A percentile compares a stretch with the other conserved stretches of the same genome.
These are phyloP conservation scores for Odontophorus gujanensis DNA, from an alignment of 2,113 vertebrate genomes.

Conservation along the genomic window DNA sequence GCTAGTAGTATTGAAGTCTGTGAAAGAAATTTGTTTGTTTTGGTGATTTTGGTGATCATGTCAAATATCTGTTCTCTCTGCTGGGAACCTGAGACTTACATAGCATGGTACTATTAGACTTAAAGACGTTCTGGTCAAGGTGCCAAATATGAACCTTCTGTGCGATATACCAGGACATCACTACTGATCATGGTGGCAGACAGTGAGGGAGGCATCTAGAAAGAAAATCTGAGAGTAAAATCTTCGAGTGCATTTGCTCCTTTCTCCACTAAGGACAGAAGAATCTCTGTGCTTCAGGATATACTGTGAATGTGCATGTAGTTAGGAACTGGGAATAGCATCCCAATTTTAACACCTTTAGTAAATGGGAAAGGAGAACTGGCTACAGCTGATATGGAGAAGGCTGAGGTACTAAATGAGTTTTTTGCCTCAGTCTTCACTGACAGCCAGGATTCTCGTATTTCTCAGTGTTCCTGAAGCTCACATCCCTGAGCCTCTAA, in stretches of 20 bases:
- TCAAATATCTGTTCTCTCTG: not conserved
- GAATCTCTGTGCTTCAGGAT: not conserved
- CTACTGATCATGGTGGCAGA: not conserved
- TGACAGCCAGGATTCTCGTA: too few species aligned
- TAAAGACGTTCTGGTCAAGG: not conserved
- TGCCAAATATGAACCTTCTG: not conserved
- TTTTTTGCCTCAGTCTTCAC: too few species aligned
- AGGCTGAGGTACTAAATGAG: too few species aligned
- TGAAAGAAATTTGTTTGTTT: not conserved
- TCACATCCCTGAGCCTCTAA: too few species aligned
- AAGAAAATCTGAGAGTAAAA: not conserved
- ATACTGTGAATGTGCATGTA: too few species aligned
- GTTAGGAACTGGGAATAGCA: too few species aligned
- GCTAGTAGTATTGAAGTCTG: not conserved
- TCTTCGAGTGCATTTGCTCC: not conserved
- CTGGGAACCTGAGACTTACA: not conserved
- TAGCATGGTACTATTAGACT: not conserved
- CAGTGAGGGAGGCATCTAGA: not conserved
- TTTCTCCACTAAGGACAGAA: not conserved
- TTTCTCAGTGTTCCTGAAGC: too few species aligned
- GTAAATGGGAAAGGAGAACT: too few species aligned
- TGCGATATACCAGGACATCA: not conserved
- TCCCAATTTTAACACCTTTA: too few species aligned
- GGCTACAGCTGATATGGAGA: too few species aligned
- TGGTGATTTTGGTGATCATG: not conserved